Evolutionary conservation across 2,113 vertebrate species (phyloP), one percentile per base, ranked within the genome.

Genomic region (Myotis lucifugus): DNA sequence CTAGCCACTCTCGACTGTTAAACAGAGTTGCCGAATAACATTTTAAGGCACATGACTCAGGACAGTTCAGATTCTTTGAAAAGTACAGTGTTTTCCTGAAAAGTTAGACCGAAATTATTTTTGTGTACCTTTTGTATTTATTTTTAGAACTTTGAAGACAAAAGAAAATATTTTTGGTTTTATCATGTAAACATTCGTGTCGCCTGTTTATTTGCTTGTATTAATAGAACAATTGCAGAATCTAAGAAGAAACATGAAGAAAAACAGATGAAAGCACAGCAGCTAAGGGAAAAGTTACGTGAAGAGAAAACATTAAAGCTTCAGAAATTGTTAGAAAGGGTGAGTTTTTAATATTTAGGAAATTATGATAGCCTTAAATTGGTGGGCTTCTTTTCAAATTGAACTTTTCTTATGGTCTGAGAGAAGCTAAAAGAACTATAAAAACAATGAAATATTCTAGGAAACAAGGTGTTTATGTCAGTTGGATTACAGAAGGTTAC

Each of bases 171-270:
- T 54, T 95, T 86, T 89, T 85, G 64, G 15, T 37, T 90, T 85
- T 50, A 40, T 74, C 21, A 69, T 89, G 27, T 95, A 88, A 94
- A 56, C 88, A 79, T 94, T n/a, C 87, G 10, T 93, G 40, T 95
- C 70, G 97, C 88, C 61, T 97, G 72, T 42, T 90, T 14, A 25
- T 97, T 59, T 98, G 18, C 79, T 88, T 98, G 19, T 96, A n/a
- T 98, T 97, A 94, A 97, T 98, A 99, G 99, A 97, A 99, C 99
- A 94, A 99, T 99, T 93, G 99, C 99, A 29, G 99, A 99, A 98
- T 99, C 99, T n/a, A 99, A 99, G 98, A 99, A 99, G 99, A 99
- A 99, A 97, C 99, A 99, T 34, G 99, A 99, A 98, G 99, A 99
- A 98, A 99, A 99, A 94, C 99, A 99, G 98, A 99, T 99, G 98